phyloP scores from a whole-genome alignment of 35 echinoderm and acorn worm genomes.

The Nesometra sesokonis region DNA sequence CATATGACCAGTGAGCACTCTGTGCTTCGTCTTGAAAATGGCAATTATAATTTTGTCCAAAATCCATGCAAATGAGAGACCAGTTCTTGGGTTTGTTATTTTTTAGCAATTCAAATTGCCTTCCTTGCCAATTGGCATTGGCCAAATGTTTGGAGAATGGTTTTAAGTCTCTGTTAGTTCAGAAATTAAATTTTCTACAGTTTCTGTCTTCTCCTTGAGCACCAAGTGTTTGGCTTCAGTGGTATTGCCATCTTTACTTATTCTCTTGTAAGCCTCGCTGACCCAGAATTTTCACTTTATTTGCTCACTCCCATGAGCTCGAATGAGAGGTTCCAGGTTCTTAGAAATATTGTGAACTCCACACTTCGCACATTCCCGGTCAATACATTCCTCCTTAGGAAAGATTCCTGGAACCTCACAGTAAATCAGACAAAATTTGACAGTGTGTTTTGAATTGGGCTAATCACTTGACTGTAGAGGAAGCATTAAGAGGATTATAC shows the following conservation, averaged over 20 bases:
- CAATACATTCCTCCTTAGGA: slow-evolving; percentile 3
- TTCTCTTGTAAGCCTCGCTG: background rate
- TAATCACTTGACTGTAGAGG: background rate
- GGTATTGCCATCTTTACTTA: slow-evolving; percentile 8
- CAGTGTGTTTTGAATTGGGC: background rate
- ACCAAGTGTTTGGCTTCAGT: background rate
- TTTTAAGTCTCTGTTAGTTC: background rate
- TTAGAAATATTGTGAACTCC: background rate
- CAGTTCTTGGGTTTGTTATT: slow-evolving; percentile 2
- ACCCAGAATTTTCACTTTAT: slow-evolving; percentile 28
- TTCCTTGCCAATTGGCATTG: slow-evolving; percentile 9
- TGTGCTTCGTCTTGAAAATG: slow-evolving; percentile 53
- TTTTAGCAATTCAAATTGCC: slow-evolving; percentile 8
- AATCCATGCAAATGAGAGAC: slow-evolving; percentile 42
- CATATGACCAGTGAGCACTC: slow-evolving; percentile 44
- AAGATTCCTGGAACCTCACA: background rate
- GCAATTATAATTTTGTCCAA: slow-evolving; percentile 52
- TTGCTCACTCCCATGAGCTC: background rate
- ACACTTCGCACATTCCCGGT: background rate
- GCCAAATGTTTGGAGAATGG: slow-evolving; percentile 27
- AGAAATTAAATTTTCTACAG: slow-evolving; percentile 13
- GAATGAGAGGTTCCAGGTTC: background rate
- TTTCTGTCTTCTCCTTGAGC: slow-evolving; percentile 8
- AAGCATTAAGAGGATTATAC: too few species aligned
- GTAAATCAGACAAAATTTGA: too few species aligned